Percentiles rank a stretch among this genome's conserved stretches.
phyloP scores from a whole-genome alignment of 2,113 vertebrate genomes.

The Columba janthina region DNA sequence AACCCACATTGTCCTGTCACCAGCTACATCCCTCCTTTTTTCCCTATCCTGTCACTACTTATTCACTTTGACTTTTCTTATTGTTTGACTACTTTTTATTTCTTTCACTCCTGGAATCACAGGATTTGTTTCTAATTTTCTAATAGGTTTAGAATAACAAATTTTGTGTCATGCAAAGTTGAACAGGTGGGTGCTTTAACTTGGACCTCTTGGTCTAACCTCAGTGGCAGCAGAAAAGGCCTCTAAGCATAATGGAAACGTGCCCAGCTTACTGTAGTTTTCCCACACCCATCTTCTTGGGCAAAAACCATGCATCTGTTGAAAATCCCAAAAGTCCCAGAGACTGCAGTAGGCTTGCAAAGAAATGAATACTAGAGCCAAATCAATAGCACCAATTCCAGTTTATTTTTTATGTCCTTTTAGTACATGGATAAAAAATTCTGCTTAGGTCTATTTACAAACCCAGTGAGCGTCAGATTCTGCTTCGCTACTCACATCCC shows the following conservation, averaged over 20 bases:
- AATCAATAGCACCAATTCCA: not conserved
- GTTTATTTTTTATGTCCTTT: not conserved
- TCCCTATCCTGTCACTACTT: not conserved
- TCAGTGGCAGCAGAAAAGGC: not conserved
- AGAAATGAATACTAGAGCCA: not conserved
- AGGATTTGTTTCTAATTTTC: not conserved
- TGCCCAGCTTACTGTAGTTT: not conserved
- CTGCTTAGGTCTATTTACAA: not conserved
- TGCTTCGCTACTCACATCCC: not conserved
- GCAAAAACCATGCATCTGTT: not conserved
- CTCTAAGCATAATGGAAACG: not conserved
- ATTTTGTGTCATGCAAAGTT: not conserved
- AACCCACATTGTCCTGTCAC: not conserved
- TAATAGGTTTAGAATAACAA: not conserved
- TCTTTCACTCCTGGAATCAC: not conserved
- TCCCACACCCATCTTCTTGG: not conserved
- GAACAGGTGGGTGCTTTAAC: not conserved
- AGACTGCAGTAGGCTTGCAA: not conserved
- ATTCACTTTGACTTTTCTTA: not conserved
- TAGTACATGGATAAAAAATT: not conserved
- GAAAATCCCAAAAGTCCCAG: not conserved
- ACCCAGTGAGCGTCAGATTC: not conserved
- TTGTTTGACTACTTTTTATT: not conserved
- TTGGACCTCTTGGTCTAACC: not conserved
- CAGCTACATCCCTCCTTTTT: not conserved